Base-by-base conservation (phyloP, 2,113 vertebrate species). In the Albula glossodonta region DNA sequence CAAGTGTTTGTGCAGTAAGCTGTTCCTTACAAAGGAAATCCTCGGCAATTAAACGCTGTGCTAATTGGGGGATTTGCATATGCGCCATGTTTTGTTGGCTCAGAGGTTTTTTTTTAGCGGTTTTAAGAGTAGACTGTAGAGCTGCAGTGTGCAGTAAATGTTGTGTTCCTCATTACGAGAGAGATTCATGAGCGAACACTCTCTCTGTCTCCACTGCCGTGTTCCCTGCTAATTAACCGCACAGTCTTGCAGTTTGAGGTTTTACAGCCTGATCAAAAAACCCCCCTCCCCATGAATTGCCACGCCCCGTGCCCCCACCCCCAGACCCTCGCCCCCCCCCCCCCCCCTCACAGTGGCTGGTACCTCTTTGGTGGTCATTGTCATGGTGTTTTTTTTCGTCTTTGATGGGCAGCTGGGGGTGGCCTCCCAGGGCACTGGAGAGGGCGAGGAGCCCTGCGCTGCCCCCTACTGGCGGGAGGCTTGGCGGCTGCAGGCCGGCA, bases 341-440 rank as follows among this genome's bases (percentile, higher is more conserved):
- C 17, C 2, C 11, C 56, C 2, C 15, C 56, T 57, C 10, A 11
- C 60, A 19, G 15, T 63, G 17, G 31, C 31, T 22, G 60, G 17
- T 85, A 97, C 96, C 96, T 97, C 96, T 97, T 96, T 96, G 96
- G 94, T 97, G 96, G 89, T 97, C 96, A 0, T 90, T 96, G 90
- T 97, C 96, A 83, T 97, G 96, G 88, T 97, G 96, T 80, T 97
- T 97, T 90, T 97, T 97, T 92, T 97, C 96, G 0, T 97, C 96
- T 90, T 97, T 97, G 91, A 97, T 92, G 5, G 96, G 95, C 81
- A 97, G 94, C 83, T 97, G 96, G 25, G 96, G 96, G 83, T 97
- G 96, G 0, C 94, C 96, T 11, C 96, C 95, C 77, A 97, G 94
- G 0, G 96, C 96, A 74, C 95, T 96, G 81, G 96, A 97, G 57